Percentiles rank a stretch among this genome's conserved stretches.
phyloP scores from a whole-genome alignment of 1,140 invertebrate species.

The Sycobia sp. region DNA sequence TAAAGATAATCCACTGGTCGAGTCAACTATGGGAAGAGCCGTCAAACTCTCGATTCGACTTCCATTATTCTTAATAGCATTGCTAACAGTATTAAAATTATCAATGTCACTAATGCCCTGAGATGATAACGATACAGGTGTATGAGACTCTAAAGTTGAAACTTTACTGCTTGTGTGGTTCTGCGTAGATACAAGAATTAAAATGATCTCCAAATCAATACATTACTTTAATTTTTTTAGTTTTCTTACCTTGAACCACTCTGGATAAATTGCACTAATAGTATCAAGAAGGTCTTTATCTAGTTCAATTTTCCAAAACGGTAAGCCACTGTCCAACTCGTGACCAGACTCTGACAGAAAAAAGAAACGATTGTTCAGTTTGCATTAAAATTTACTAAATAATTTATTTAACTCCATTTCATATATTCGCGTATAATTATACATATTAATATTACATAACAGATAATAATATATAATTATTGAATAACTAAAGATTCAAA shows the following conservation, averaged over 20 bases:
- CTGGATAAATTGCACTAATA: conserved; percentile 85
- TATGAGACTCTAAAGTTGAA: conserved; percentile 49
- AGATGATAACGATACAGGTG: conserved; percentile 41
- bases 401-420: too few species aligned
- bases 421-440: too few species aligned
- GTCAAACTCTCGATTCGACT: too few species aligned
- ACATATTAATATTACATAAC: background rate
- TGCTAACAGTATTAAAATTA: too few species aligned
- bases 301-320: conserved; percentile 87
- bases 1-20: too few species aligned
- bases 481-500: too few species aligned
- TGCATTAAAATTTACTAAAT: too few species aligned
- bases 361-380: too few species aligned
- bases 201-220: conserved; percentile 10
- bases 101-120: too few species aligned
- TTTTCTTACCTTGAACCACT: conserved; percentile 78
- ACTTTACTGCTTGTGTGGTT: conserved; percentile 56
- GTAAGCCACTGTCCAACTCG: conserved; percentile 75
- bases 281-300: conserved; percentile 89
- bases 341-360: conserved; percentile 77
- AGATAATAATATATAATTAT: too few species aligned
- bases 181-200: conserved; percentile 41
- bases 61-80: too few species aligned
- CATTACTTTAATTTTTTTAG: conserved; percentile 13
- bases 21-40: conserved; percentile 45